phyloP scores from a whole-genome alignment of 2,113 vertebrate species.

The Pleuronectes platessa region DNA sequence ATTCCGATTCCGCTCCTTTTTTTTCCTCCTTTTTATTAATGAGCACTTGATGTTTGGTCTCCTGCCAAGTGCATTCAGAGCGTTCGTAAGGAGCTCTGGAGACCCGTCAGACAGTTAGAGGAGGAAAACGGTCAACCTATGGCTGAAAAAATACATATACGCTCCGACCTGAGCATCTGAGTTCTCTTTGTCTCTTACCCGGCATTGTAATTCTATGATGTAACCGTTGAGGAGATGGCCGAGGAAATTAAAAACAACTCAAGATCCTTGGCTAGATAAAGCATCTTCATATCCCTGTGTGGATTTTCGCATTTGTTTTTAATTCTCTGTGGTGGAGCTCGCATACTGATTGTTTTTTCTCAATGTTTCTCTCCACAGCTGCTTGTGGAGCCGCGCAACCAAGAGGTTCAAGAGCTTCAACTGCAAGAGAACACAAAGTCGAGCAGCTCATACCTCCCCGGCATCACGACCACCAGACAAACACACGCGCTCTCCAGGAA shows the following conservation, averaged over 20 bases:
- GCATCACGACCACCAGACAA: slow-evolving; percentile 8
- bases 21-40: slow-evolving; percentile 88
- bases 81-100: slow-evolving; percentile 91
- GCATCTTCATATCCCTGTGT: slow-evolving; percentile 30
- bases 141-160: slow-evolving; percentile 73
- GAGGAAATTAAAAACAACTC: slow-evolving; percentile 40
- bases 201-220: slow-evolving; percentile 32
- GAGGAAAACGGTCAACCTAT: slow-evolving; percentile 86
- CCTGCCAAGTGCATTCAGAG: slow-evolving; percentile 93
- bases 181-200: slow-evolving; percentile 27
- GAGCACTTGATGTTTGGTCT: slow-evolving; percentile 93
- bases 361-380: slow-evolving; percentile 62
- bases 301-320: slow-evolving; percentile 68
- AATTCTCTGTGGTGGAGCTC: slow-evolving; percentile 52
- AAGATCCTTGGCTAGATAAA: slow-evolving; percentile 19
- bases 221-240: slow-evolving; percentile 21
- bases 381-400: slow-evolving; percentile 42
- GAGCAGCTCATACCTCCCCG: not conserved
- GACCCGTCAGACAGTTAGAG: slow-evolving; percentile 86
- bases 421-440: not conserved
- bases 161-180: slow-evolving; percentile 15
- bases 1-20: slow-evolving; percentile 80
- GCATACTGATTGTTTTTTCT: slow-evolving; percentile 42
- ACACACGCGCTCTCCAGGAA: slow-evolving; percentile 3
- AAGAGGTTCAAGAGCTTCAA: slow-evolving; percentile 31